Percentiles rank a stretch among this genome's conserved stretches.
These are phyloP conservation scores for Mormyrus hasselquistii DNA, from an alignment of 2,797 vertebrate species.

Conservation along the genomic window DNA sequence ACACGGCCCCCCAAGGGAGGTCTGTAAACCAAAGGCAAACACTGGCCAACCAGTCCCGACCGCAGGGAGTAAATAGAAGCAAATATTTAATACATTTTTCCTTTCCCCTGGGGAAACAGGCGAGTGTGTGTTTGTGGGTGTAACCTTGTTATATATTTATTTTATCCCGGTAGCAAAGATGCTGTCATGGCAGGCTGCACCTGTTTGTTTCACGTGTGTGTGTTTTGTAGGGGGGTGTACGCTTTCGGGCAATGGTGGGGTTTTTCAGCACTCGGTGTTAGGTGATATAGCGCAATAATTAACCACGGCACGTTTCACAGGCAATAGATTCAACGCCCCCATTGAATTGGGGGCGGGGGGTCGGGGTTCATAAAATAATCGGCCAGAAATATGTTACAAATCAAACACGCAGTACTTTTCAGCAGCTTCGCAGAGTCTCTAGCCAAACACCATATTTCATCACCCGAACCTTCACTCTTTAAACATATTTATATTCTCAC, in stretches of 20 bases:
- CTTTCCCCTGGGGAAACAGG: slow-evolving; percentile 27
- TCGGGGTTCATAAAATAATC: slow-evolving; percentile 1
- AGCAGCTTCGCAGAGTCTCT: slow-evolving; percentile 15
- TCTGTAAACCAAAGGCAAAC: slow-evolving; percentile 9
- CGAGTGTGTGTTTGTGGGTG: slow-evolving; percentile 26
- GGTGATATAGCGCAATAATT: slow-evolving; percentile 1
- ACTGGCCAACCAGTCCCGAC: slow-evolving; percentile 21
- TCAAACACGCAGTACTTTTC: slow-evolving; percentile 5
- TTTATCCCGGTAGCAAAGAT: background rate
- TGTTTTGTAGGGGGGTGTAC: background rate
- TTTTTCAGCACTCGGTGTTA: background rate
- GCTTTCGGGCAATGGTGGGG: background rate
- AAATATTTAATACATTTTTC: slow-evolving; percentile 39
- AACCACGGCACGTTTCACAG: slow-evolving; percentile 13
- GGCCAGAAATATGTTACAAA: background rate
- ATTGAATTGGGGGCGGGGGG: background rate
- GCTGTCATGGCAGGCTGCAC: background rate
- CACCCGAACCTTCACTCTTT: slow-evolving; percentile 11
- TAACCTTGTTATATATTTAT: slow-evolving; percentile 8
- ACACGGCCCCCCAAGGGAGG: slow-evolving; percentile 8
- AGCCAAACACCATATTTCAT: slow-evolving; percentile 29
- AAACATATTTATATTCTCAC: slow-evolving; percentile 31
- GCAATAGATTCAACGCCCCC: background rate
- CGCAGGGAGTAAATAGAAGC: slow-evolving; percentile 24
- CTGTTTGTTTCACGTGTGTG: background rate